Percentiles rank a stretch among this genome's conserved stretches.
Conservation (phyloP, 2,888 invertebrate species). For the Ceriagrion tenellum region DNA sequence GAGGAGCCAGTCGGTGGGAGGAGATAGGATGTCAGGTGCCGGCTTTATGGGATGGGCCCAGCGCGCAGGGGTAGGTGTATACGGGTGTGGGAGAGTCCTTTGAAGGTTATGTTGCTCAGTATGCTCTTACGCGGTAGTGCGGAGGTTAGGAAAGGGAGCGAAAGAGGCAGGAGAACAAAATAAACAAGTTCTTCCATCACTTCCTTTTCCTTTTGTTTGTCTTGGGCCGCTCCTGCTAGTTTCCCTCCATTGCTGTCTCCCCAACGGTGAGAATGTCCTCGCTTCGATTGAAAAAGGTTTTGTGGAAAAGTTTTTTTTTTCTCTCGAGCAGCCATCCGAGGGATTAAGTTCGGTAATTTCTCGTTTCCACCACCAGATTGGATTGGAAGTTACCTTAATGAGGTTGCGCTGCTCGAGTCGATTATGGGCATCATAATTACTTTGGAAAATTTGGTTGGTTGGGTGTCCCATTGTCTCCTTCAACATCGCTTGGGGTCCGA, state of each 20-base stretch:
- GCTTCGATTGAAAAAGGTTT: not conserved
- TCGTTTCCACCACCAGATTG: not conserved
- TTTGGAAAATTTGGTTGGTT: no score
- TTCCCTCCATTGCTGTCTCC: constrained; percentile 9
- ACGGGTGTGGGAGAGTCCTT: not conserved
- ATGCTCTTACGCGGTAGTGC: constrained; percentile 23
- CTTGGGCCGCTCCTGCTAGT: not conserved
- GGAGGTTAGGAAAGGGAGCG: not conserved
- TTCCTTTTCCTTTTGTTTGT: constrained; percentile 47
- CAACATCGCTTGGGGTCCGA: no score
- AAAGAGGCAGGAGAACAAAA: constrained; percentile 12
- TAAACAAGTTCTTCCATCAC: constrained; percentile 49
- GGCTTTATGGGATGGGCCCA: no score
- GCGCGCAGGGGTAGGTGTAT: no score
- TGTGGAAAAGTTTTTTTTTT: not conserved
- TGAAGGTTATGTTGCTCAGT: constrained; percentile 24
- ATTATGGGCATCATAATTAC: no score
- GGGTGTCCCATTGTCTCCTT: no score
- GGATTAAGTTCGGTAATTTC: not conserved
- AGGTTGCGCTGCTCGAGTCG: no score
- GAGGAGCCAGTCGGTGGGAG: constrained; percentile 15
- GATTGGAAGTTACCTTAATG: not conserved
- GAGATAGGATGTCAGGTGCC: not conserved
- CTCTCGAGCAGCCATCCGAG: not conserved
- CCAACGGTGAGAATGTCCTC: constrained; percentile 32